Evolutionary conservation across 2,888 invertebrate species (phyloP), one percentile per base, ranked within the genome.

Genomic region (Stenoptilia bipunctidactyla): DNA sequence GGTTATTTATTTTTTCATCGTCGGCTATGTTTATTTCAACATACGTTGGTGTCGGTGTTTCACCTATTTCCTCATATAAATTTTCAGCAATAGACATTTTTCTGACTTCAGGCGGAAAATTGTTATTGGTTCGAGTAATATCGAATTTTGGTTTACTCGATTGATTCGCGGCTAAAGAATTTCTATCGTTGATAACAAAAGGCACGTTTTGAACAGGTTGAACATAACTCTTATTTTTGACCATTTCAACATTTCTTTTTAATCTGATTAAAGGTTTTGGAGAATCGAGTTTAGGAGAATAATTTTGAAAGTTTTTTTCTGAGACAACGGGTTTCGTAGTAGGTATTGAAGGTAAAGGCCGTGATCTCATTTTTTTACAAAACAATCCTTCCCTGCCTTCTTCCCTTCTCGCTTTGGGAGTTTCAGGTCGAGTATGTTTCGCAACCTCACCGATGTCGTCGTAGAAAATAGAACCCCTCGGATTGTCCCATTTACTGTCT

Each of bases 1-100:
- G 55, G 27, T 60, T 66, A 1, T 67, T 68, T 35, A 82, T 57
- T 54, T 82, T 82, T 5, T 74, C 80, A 34, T 83, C 82, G 42
- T 83, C 82, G 2, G 80, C 82, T 45, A 79, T 58, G 40, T 76
- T 74, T 42, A 66, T 74, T 27, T 62, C 58, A 36, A 53, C 51
- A 6, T 48, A 25, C 38, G 52, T 46, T 3, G 49, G 55, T 2
- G 55, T 53, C 0, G 50, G 33, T 1, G 68, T 66, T 48, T 61
- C 53, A 0, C 77, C 80, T 14, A 83, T 83, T 62, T 83, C 83
- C 60, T 83, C 83, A 39, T 83, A 83, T 39, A 71, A 65, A 45
- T 83, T 77, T 44, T 83, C 83, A 30, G 53, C 55, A 45, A 72
- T 73, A 0, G 67, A 63, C 40, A 63, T 51, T 36, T 56, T 60